phyloP scores from a whole-genome alignment of 2,888 invertebrate genomes.

The Sicus ferrugineus region DNA sequence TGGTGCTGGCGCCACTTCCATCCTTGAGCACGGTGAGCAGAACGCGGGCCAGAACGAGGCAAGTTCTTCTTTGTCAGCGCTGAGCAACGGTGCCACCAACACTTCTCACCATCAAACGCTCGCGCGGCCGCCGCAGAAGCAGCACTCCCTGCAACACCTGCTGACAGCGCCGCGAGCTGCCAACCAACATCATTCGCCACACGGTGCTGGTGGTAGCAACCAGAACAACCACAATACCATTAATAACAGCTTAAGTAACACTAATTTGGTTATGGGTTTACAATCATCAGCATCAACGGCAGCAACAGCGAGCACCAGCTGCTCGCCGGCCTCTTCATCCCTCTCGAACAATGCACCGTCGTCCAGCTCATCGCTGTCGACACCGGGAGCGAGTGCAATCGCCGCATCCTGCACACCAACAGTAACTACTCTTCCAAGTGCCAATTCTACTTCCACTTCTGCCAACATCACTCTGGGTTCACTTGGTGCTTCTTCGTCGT shows the following conservation, averaged over 20 bases:
- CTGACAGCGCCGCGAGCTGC: constrained; percentile 54
- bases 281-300: constrained; percentile 36
- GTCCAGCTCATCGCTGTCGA: constrained; percentile 36
- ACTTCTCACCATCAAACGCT: constrained; percentile 12
- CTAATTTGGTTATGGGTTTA: constrained; percentile 53
- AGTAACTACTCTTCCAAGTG: constrained; percentile 62
- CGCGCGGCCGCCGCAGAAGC: constrained; percentile 3
- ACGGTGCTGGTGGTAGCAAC: constrained; percentile 33
- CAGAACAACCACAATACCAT: constrained; percentile 33
- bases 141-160: constrained; percentile 55
- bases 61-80: constrained; percentile 55
- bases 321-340: constrained; percentile 37
- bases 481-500: constrained; percentile 37
- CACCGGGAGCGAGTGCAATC: constrained; percentile 40
- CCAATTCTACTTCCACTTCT: constrained; percentile 48
- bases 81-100: constrained; percentile 33
- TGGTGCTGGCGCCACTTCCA: constrained; percentile 56
- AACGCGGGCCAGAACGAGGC: constrained; percentile 66
- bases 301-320: constrained; percentile 30
- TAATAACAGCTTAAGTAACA: constrained; percentile 42
- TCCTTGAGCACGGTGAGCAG: constrained; percentile 65
- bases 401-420: constrained; percentile 46
- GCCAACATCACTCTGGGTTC: constrained; percentile 43
- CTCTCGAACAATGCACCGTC: constrained; percentile 40
- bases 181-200: constrained; percentile 34